These are phyloP conservation scores for Phymastichus coffea DNA, from an alignment of 1,140 invertebrate genomes.

Conservation along the genomic window DNA sequence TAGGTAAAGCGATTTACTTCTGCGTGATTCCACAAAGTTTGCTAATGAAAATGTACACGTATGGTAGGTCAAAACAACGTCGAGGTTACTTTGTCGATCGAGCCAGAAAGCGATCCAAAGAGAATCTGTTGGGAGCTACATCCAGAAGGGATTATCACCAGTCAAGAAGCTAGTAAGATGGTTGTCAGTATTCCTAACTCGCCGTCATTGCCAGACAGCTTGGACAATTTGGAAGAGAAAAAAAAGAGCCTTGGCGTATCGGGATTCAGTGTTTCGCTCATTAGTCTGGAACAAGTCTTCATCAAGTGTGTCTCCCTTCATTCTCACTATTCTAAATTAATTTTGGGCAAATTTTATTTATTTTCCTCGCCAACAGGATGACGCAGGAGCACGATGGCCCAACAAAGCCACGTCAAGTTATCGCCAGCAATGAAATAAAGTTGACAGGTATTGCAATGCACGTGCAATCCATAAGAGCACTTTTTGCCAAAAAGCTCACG, in stretches of 20 bases:
- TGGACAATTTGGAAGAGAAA: constrained; percentile 65
- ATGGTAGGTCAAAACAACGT: constrained; percentile 49
- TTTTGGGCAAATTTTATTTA: not conserved
- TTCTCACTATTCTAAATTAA: too few species aligned
- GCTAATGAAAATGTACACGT: too few species aligned
- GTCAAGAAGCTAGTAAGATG: constrained; percentile 43
- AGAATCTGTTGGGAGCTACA: constrained; percentile 40
- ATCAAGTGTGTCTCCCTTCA: constrained; percentile 63
- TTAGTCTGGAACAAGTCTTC: constrained; percentile 86
- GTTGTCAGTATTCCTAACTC: constrained; percentile 56
- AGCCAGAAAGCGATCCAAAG: constrained; percentile 39
- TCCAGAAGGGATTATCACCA: constrained; percentile 35
- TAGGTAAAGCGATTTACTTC: constrained; percentile 73
- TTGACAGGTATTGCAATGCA: constrained; percentile 34
- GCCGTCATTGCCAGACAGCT: constrained; percentile 60
- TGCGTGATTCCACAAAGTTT: too few species aligned
- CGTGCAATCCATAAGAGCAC: constrained; percentile 38
- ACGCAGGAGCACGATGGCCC: constrained; percentile 37
- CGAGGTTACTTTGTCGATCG: constrained; percentile 49
- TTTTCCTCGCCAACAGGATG: constrained; percentile 6
- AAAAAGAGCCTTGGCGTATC: constrained; percentile 65
- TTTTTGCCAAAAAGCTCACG: constrained; percentile 43
- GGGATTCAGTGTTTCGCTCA: constrained; percentile 76
- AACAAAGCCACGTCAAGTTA: constrained; percentile 32
- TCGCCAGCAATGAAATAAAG: constrained; percentile 31